A percentile compares a stretch with the other conserved stretches of the same genome.
These are phyloP conservation scores for Thera britannica DNA, from an alignment of 2,888 invertebrate species.

Conservation along the genomic window DNA sequence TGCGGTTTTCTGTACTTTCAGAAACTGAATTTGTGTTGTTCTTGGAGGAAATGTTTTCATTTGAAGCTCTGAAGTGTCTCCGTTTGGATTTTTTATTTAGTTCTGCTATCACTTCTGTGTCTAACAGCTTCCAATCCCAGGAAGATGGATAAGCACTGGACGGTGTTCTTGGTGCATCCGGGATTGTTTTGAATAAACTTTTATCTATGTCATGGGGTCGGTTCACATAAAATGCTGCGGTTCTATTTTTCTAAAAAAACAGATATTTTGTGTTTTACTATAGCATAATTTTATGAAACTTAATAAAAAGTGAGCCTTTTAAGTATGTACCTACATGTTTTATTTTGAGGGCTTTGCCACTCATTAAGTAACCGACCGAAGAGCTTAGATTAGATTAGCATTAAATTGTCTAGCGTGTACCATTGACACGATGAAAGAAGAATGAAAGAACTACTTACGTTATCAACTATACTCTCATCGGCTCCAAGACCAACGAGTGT, in stretches of 20 bases:
- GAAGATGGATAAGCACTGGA: conserved; percentile 87
- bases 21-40: conserved; percentile 73
- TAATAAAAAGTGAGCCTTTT: too few relatives aligned
- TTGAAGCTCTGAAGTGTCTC: conserved; percentile 70
- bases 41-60: conserved; percentile 78
- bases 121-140: conserved; percentile 90
- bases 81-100: conserved; percentile 71
- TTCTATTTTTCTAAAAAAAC: conserved; percentile 90
- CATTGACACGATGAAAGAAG: not conserved
- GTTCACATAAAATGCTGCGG: conserved; percentile 91
- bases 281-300: not conserved
- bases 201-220: conserved; percentile 91
- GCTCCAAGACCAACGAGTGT: conserved; percentile 92
- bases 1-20: conserved; percentile 63
- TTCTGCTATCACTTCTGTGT: conserved; percentile 76
- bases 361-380: too few relatives aligned
- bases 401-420: too few relatives aligned
- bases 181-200: conserved; percentile 87
- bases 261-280: not conserved
- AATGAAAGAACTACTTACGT: conserved; percentile 84
- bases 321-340: too few relatives aligned
- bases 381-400: too few relatives aligned
- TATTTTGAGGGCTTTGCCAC: too few relatives aligned
- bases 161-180: conserved; percentile 92
- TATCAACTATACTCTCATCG: conserved; percentile 92